Evolutionary conservation across 2,797 vertebrate species (phyloP).

Genomic region (Sebastes matsubarae): DNA sequence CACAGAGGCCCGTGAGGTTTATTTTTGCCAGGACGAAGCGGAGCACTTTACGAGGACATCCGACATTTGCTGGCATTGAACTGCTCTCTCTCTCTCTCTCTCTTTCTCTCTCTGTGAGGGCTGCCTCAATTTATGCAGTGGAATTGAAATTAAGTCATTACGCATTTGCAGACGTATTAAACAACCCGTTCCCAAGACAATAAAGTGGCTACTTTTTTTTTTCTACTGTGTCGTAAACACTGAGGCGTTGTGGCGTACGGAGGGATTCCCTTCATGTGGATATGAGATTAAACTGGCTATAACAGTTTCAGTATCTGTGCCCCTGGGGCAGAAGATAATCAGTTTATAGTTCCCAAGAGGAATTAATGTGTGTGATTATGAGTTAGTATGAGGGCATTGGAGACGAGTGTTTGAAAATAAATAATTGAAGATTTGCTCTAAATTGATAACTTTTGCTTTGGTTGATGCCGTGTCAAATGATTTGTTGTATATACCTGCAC

Average conservation of each 20-base stretch:
- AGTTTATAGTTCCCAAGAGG: constrained; percentile 39
- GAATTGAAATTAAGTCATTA: constrained; percentile 39
- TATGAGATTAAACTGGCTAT: constrained; percentile 47
- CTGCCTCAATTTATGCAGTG: constrained; percentile 22
- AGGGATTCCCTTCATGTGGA: constrained; percentile 34
- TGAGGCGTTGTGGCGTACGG: background rate
- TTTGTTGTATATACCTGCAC: background rate
- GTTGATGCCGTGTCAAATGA: no score
- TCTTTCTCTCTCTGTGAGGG: background rate
- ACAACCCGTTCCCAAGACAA: constrained; percentile 24
- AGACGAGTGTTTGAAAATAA: background rate
- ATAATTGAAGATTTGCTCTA: background rate
- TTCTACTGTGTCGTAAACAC: constrained; percentile 25
- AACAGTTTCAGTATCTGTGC: constrained; percentile 26
- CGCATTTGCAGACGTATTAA: constrained; percentile 53
- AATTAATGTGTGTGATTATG: constrained; percentile 40
- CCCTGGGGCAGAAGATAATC: constrained; percentile 43
- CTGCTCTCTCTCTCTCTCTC: constrained; percentile 5
- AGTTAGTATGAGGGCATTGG: background rate
- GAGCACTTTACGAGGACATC: constrained; percentile 54
- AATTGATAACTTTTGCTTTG: background rate
- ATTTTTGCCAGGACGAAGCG: constrained; percentile 58
- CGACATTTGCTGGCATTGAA: constrained; percentile 47
- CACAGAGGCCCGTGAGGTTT: constrained; percentile 39
- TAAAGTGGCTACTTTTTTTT: constrained; percentile 26